These are phyloP conservation scores for Chaenocephalus aceratus DNA, from an alignment of 2,113 vertebrate genomes.

Conservation along the genomic window DNA sequence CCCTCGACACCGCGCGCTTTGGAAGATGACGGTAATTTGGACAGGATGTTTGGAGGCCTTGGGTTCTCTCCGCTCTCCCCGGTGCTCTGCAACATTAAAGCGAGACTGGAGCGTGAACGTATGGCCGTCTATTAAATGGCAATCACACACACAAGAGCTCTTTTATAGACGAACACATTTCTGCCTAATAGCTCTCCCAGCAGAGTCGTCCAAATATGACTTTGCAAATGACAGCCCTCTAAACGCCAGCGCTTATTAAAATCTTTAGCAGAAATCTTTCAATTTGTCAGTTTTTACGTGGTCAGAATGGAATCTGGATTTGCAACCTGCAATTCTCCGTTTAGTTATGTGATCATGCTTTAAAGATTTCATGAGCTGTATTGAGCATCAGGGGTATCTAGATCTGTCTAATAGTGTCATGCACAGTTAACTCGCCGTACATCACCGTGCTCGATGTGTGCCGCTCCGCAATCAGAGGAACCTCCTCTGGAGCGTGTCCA, in stretches of 20 bases:
- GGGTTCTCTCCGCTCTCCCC: constrained; percentile 42
- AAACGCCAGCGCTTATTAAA: constrained; percentile 61
- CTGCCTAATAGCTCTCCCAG: constrained; percentile 70
- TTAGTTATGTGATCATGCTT: constrained; percentile 33
- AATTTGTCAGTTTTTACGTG: constrained; percentile 53
- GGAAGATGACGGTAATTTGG: constrained; percentile 71
- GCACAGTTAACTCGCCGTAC: constrained; percentile 40
- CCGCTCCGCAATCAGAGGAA: constrained; percentile 26
- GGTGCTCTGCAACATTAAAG: constrained; percentile 59
- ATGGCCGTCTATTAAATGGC: constrained; percentile 74
- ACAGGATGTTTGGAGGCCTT: constrained; percentile 53
- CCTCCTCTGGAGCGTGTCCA: constrained; percentile 12
- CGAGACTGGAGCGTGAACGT: constrained; percentile 63
- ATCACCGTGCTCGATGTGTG: constrained; percentile 1
- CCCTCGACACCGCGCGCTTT: constrained; percentile 42
- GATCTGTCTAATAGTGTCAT: constrained; percentile 37
- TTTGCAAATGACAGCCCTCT: constrained; percentile 60
- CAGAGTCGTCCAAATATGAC: constrained; percentile 69
- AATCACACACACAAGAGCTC: constrained; percentile 71
- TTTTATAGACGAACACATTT: constrained; percentile 73
- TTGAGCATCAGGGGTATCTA: constrained; percentile 14
- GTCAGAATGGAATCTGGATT: constrained; percentile 37
- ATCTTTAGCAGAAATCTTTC: constrained; percentile 56
- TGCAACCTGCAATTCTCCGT: constrained; percentile 22
- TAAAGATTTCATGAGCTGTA: not conserved